These are phyloP conservation scores for Notolabrus celidotus DNA, from an alignment of 2,797 vertebrate species.

Conservation along the genomic window DNA sequence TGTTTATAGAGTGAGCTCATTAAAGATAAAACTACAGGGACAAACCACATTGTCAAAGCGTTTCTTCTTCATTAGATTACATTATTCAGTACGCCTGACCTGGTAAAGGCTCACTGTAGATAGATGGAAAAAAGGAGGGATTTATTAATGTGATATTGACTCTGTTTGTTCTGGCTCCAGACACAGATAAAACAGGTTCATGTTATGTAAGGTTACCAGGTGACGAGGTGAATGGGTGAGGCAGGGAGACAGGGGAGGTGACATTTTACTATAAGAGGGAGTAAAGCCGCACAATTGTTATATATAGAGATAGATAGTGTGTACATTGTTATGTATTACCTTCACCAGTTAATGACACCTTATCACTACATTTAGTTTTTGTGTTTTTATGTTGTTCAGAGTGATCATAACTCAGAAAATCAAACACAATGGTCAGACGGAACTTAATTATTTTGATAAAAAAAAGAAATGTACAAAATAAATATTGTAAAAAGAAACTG, in stretches of 20 bases:
- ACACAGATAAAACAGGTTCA: slow-evolving; percentile 8
- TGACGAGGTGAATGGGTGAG: not conserved
- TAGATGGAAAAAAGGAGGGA: slow-evolving; percentile 15
- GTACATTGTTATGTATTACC: not conserved
- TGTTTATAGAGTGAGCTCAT: slow-evolving; percentile 10
- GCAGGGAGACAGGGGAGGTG: not conserved
- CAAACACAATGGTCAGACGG: not conserved
- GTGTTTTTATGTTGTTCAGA: not conserved
- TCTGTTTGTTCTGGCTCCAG: slow-evolving; percentile 49
- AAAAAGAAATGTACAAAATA: no score
- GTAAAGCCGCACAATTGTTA: no score
- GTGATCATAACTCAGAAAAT: not conserved
- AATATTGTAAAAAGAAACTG: no score
- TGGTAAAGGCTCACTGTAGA: slow-evolving; percentile 12
- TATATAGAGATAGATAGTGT: no score
- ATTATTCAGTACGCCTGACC: not conserved
- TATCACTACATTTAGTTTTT: no score
- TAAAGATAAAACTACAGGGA: slow-evolving; percentile 1
- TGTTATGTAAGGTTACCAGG: slow-evolving; percentile 15
- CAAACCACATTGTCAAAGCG: slow-evolving; percentile 38
- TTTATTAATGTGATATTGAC: slow-evolving; percentile 44
- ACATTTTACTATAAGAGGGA: not conserved
- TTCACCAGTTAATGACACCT: no score
- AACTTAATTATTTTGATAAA: no score
- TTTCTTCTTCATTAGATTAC: slow-evolving; percentile 19